Conservation (phyloP, 2,797 vertebrate genomes). For the Sebastes itinus region DNA sequence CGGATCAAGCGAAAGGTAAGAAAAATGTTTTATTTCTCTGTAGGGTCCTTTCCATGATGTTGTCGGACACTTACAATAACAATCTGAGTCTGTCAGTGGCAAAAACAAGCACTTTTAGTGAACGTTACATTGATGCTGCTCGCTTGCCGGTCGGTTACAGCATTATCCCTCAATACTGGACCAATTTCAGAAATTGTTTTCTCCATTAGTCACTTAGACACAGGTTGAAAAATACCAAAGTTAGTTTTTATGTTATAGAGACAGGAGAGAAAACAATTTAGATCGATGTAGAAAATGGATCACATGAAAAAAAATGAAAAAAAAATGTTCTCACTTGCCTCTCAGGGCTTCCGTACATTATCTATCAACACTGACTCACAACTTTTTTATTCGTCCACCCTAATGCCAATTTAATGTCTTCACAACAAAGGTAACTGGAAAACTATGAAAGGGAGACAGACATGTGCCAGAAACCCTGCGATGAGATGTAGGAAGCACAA, state of each 20-base stretch:
- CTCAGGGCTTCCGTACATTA: background rate
- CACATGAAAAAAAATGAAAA: background rate
- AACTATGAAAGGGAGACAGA: background rate
- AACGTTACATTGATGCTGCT: too few relatives aligned
- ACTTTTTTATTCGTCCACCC: background rate
- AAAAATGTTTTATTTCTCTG: background rate
- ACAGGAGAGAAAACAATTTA: background rate
- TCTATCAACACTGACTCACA: background rate
- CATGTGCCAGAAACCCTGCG: background rate
- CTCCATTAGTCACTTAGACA: too few relatives aligned
- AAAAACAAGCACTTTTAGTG: too few relatives aligned
- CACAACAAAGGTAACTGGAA: background rate
- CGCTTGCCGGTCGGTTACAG: too few relatives aligned
- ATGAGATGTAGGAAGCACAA: background rate
- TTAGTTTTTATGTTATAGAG: too few relatives aligned
- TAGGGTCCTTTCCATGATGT: too few relatives aligned
- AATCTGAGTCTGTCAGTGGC: too few relatives aligned
- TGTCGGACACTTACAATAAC: too few relatives aligned
- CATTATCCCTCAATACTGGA: too few relatives aligned
- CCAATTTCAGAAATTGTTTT: too few relatives aligned
- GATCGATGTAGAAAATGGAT: background rate
- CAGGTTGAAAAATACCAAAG: too few relatives aligned
- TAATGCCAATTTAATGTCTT: background rate
- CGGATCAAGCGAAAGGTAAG: background rate
- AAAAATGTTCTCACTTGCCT: background rate